Percentiles rank a stretch among this genome's conserved stretches.
Conservation (phyloP, 2,113 vertebrate species). For the Myotis brandtii region DNA sequence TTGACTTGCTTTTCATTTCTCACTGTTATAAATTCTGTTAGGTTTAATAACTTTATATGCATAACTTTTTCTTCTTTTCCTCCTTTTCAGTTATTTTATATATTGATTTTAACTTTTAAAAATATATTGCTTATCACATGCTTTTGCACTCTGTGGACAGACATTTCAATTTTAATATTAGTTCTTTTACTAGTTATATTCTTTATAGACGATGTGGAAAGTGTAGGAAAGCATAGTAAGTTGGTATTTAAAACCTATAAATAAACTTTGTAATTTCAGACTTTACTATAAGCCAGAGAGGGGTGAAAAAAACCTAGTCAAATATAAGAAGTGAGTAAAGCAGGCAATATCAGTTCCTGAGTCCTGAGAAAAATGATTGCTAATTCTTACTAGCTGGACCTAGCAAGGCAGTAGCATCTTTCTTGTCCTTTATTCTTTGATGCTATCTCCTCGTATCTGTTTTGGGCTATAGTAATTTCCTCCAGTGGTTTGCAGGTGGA, state of each 20-base stretch:
- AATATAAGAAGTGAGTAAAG: conserved; percentile 15
- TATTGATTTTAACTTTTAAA: conserved; percentile 53
- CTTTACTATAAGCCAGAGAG: neutral
- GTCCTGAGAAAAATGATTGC: conserved; percentile 8
- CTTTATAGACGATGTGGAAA: conserved; percentile 20
- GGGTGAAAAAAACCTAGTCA: neutral
- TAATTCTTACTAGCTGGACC: neutral
- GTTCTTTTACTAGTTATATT: conserved; percentile 44
- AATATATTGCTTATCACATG: neutral
- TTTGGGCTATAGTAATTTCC: neutral
- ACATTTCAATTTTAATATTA: conserved; percentile 46
- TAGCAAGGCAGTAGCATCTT: neutral
- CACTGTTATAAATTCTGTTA: conserved; percentile 26
- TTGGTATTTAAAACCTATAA: conserved; percentile 45
- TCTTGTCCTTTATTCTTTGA: neutral
- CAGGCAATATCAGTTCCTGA: neutral
- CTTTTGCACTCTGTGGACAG: conserved; percentile 27
- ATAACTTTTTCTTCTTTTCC: conserved; percentile 25
- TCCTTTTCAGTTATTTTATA: conserved; percentile 29
- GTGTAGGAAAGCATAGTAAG: neutral
- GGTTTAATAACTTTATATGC: conserved; percentile 20
- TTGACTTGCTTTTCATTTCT: conserved; percentile 57
- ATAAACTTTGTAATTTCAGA: conserved; percentile 38
- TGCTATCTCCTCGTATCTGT: neutral
- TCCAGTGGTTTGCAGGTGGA: neutral